These are phyloP conservation scores for Myiopsitta monachus DNA, from an alignment of 2,113 vertebrate genomes.

Conservation along the genomic window DNA sequence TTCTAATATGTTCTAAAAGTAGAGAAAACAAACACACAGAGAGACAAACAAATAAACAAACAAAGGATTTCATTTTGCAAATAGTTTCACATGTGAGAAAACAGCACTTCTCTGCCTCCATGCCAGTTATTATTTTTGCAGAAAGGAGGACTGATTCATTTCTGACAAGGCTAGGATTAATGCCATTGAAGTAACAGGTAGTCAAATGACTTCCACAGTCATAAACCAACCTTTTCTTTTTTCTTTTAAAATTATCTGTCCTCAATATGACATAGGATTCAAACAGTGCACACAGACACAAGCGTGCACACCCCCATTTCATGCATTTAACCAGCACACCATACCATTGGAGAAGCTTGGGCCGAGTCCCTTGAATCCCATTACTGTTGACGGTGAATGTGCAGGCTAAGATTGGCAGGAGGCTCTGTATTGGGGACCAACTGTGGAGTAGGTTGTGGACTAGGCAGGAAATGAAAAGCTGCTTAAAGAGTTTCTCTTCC, in stretches of 20 bases:
- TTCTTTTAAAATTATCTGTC: background rate
- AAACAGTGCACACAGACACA: background rate
- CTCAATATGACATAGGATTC: background rate
- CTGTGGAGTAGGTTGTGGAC: background rate
- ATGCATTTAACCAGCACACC: background rate
- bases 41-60: conserved; percentile 32
- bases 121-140: background rate
- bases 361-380: background rate
- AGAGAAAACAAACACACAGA: conserved; percentile 31
- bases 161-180: background rate
- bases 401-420: background rate
- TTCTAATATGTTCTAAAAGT: conserved; percentile 61
- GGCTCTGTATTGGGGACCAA: background rate
- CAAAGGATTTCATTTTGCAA: background rate
- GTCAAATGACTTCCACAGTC: background rate
- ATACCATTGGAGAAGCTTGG: fast-evolving
- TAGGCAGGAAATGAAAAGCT: background rate
- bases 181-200: background rate
- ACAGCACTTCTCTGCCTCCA: background rate
- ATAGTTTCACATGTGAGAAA: background rate
- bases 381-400: background rate
- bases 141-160: background rate
- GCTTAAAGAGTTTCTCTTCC: background rate
- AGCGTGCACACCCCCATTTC: fast-evolving
- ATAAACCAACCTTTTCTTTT: background rate